Percentiles rank a stretch among this genome's conserved stretches.
These are phyloP conservation scores for Ariopsis seemanni DNA, from an alignment of 2,113 vertebrate species.

Conservation along the genomic window DNA sequence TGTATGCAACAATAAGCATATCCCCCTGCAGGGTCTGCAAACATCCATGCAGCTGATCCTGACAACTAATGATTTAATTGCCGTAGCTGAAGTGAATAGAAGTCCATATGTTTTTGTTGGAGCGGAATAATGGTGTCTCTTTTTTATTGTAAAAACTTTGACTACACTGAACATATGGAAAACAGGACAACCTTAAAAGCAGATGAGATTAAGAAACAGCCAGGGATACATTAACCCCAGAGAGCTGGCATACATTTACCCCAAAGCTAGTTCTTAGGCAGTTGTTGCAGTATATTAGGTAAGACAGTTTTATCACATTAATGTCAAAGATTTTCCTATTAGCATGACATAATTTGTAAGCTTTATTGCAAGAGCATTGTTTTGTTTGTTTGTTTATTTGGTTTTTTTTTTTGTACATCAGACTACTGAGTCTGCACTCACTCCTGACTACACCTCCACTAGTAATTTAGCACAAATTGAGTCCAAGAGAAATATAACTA, in stretches of 20 bases:
- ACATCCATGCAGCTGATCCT: not conserved
- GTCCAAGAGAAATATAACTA: conserved; percentile 68
- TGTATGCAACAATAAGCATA: conserved; percentile 4
- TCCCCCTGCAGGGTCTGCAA: conserved; percentile 26
- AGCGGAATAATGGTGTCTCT: conserved; percentile 62
- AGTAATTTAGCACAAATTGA: conserved; percentile 66
- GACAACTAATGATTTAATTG: conserved; percentile 23
- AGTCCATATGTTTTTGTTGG: conserved; percentile 52
- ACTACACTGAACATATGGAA: conserved; percentile 66
- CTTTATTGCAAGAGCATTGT: conserved; percentile 30
- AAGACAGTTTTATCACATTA: conserved; percentile 52
- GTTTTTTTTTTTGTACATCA: not conserved
- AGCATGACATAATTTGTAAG: conserved; percentile 42
- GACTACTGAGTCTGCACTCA: conserved; percentile 54
- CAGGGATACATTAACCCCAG: not conserved
- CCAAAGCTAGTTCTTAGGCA: conserved; percentile 8
- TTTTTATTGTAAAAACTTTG: conserved; percentile 59
- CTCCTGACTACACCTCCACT: conserved; percentile 58
- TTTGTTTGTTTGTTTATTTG: too few relatives aligned
- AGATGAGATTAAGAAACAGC: conserved; percentile 59
- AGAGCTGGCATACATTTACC: conserved; percentile 65
- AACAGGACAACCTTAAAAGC: conserved; percentile 55
- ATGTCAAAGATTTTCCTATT: not conserved
- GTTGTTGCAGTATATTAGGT: not conserved
- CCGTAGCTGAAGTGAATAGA: conserved; percentile 39